phyloP scores from a whole-genome alignment of 2,888 invertebrate genomes.

The Syritta pipiens region DNA sequence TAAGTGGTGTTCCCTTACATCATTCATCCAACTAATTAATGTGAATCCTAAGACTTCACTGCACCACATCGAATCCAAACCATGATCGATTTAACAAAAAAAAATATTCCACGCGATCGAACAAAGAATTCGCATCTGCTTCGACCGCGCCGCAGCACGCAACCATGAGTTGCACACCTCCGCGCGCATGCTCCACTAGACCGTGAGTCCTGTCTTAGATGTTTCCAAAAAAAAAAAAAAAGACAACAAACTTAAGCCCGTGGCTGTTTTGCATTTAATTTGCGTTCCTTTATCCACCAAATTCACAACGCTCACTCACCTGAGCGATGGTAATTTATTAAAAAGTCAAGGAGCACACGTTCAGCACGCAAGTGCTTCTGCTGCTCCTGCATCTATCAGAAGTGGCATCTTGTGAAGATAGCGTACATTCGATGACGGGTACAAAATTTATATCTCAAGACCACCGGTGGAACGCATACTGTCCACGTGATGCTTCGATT shows the following conservation, averaged over 20 bases:
- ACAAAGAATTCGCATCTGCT: not conserved
- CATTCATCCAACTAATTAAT: no score
- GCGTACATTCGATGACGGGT: conserved; percentile 16
- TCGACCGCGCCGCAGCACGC: no score
- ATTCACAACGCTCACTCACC: no score
- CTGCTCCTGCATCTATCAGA: conserved; percentile 21
- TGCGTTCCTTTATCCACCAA: conserved; percentile 25
- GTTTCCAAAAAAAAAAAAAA: no score
- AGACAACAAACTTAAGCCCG: no score
- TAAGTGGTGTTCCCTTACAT: no score
- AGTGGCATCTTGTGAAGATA: conserved; percentile 33
- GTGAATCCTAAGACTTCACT: not conserved
- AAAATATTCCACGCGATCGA: conserved; percentile 3
- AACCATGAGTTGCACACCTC: no score
- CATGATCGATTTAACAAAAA: conserved; percentile 18
- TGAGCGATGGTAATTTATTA: conserved; percentile 41
- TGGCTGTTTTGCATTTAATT: conserved; percentile 31
- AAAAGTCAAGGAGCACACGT: conserved; percentile 35
- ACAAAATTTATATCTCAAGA: conserved; percentile 20
- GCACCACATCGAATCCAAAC: not conserved
- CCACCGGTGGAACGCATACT: conserved; percentile 20
- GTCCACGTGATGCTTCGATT: conserved; percentile 20
- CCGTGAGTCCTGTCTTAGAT: no score
- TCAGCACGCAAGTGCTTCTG: not conserved
- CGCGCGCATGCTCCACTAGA: not conserved